Base-by-base conservation (phyloP, 2,888 invertebrate species). In the Ophion obscuratus region DNA sequence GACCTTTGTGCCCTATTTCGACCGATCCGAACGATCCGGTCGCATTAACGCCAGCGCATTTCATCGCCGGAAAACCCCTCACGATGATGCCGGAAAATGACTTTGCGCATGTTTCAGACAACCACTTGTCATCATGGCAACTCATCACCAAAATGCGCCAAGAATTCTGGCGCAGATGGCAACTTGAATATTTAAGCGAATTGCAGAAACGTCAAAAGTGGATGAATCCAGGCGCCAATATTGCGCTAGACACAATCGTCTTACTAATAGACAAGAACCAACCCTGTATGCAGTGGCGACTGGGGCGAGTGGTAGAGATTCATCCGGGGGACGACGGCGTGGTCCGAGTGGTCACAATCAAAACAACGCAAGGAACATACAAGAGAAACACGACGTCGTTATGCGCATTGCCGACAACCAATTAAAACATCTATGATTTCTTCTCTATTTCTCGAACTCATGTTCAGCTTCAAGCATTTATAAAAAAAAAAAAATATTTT, bases 141-240 rank as follows among this genome's bases (percentile, higher is more conserved):
- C 61, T 87, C 3, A 80, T 89, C 0, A 88, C 89, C 64, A 81
- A 85, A n/a, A 62, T 88, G 64, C 84, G 87, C 2, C 89, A 90
- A 57, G 85, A 88, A 31, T 90, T 87, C 31, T 91, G 83, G 91
- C 89, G 83, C 40, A 83, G 83, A 20, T 91, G 89, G 88, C 82
- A 85, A 36, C 81, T 83, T 85, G 91, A 90, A 75, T 91, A 91
- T 64, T 84, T 91, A 7, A 70, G 68, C 57, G 86, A 87, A 17
- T 88, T 92, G 6, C 90, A 91, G 66, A 85, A 88, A 67, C 70
- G 91, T 27, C 84, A 87, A 7, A 90, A 91, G 81, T 91, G 90
- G 90, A 75, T 27, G 7, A 17, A 64, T 64, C 59, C 67, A 17
- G 59, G 11, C 68, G 44, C 36, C n/a, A 78, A 78, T 40, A 68